Evolutionary conservation across 2,797 vertebrate genomes (phyloP), one percentile per base, ranked within the genome.

Genomic region (Ciconia nigra): DNA sequence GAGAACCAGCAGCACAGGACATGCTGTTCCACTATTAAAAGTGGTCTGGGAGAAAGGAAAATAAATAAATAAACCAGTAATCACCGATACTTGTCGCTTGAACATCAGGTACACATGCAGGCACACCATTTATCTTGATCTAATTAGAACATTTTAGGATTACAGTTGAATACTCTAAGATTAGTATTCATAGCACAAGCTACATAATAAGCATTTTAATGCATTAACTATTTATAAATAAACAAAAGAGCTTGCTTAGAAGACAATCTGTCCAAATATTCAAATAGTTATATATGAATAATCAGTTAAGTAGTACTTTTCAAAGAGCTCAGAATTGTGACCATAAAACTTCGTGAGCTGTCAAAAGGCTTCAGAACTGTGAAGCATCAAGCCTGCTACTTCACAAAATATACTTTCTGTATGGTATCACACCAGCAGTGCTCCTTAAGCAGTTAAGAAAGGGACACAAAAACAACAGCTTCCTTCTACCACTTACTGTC

Each of bases 101-200:
- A 93, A 95, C 82, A 93, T 93, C 86, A 94, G 59, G 90, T 72
- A 82, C 85, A 78, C 24, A 94, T 3, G 11, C 37, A 91, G 46
- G 82, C 62, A 96, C 17, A 83, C 29, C 79, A 91, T 51, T 97
- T 81, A 96, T 89, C 73, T 87, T 62, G 6, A 89, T 81, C 55
- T 91, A 92, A 95, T 96, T 95, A 95, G 59, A 93, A 87, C 47
- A 77, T 93, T 67, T 87, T 35, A 87, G 81, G 76, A 87, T 70
- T 87, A 46, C 18, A 58, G 15, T n/a, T 62, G 46, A 93, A 94
- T 59, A 96, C 29, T 84, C 21, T 16, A 89, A 95, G 57, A 94
- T 93, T 92, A 97, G 74, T 81, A 97, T 96, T 97, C 95, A 84
- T 5, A 88, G 74, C 91, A 97, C 84, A 95, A 91, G 91, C 59